Percentiles rank a stretch among this genome's conserved stretches.
Conservation (phyloP, 1,140 invertebrate genomes). For the Chrysomallon squamiferum region DNA sequence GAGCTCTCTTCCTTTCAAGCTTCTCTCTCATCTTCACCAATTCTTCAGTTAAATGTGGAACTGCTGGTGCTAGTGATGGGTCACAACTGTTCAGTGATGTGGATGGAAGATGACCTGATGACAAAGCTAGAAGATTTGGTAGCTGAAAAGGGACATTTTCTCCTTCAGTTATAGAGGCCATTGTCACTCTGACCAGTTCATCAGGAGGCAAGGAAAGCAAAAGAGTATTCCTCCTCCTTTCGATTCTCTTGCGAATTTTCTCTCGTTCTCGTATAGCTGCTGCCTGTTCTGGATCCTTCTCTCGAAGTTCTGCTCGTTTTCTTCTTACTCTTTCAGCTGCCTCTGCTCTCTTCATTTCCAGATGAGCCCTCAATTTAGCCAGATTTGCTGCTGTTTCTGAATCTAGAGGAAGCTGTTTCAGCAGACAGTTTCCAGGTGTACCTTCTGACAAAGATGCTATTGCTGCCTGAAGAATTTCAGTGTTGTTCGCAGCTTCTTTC, state of each 20-base stretch:
- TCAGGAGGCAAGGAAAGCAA: neutral
- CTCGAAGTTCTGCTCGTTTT: neutral
- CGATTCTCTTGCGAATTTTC: neutral
- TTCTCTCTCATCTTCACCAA: neutral
- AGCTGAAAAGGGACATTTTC: neutral
- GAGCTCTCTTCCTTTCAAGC: neutral
- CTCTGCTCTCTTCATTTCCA: neutral
- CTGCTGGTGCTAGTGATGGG: neutral
- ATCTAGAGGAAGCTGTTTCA: neutral
- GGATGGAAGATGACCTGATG: neutral
- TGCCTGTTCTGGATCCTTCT: neutral
- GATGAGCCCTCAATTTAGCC: neutral
- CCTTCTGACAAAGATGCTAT: neutral
- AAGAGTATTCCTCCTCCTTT: constrained; percentile 2
- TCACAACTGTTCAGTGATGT: neutral
- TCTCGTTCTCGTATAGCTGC: neutral
- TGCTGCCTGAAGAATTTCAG: too few species aligned
- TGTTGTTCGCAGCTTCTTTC: neutral
- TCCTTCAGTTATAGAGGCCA: neutral
- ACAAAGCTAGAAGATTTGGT: neutral
- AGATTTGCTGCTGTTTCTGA: neutral
- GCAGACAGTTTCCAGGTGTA: neutral
- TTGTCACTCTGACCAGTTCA: neutral
- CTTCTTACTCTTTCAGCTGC: neutral
- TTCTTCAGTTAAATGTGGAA: neutral